Evolutionary conservation across 1,140 invertebrate species (phyloP), one percentile per base, ranked within the genome.

Genomic region (Hestina assimilis): DNA sequence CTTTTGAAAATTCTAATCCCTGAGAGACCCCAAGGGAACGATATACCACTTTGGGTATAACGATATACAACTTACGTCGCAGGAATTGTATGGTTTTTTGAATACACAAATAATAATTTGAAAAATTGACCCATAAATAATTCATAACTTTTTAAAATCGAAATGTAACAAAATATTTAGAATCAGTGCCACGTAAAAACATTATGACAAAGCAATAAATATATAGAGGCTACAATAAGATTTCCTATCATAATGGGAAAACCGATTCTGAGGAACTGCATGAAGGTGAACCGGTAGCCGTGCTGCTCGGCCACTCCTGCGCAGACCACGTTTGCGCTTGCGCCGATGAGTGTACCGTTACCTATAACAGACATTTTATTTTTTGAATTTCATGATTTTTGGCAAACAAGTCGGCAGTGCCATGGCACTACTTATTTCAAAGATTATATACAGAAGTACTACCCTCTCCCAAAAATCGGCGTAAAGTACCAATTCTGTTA

Each of bases 261-360:
- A 21, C 95, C 94, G 64, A 95, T 88, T 61, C 92, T 95, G 78
- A 95, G 93, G 86, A 95, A 96, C 69, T 95, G 90, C 59, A 92
- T 82, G 78, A 96, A 96, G 1, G 92, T 92, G 73, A 96, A 93
- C 60, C 90, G 88, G 78, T 96, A 95, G 8, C 95, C 95, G 78
- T 96, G 95, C 65, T 96, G 95, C 65, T 96, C 95, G 0, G 95
- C 94, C 17, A 96, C 93, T 7, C 95, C 95, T 33, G 95, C 95
- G 82, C 94, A 95, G 0, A 96, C 94, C 9, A 96, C 93, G 80
- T 96, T 96, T 0, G 95, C 94, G 12, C 94, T 95, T 0, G 95
- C 94, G 38, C 95, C 95, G 75, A 96, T 95, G 7, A 96, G 80
- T 1, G 95, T 95, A 17, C 94, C 95, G 85, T 96, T 95, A 50